These are phyloP conservation scores for Caprella mutica DNA, from an alignment of 2,888 invertebrate species.

Conservation along the genomic window DNA sequence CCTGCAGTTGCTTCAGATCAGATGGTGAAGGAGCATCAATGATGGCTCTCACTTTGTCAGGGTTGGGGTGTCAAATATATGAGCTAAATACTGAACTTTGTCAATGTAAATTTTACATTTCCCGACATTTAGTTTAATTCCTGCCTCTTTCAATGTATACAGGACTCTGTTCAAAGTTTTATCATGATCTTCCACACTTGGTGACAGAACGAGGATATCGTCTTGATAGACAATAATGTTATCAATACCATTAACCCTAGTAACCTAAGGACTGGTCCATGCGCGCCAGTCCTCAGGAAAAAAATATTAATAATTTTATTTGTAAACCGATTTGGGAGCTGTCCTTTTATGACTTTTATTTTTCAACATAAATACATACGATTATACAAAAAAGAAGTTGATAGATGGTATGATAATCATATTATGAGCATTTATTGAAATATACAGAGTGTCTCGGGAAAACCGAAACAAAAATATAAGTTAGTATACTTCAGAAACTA, in stretches of 20 bases:
- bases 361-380: too few relatives aligned
- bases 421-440: too few relatives aligned
- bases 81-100: neutral
- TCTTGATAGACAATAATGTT: neutral
- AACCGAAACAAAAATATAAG: too few relatives aligned
- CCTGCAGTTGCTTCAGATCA: neutral
- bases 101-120: neutral
- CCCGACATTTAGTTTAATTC: neutral
- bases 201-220: neutral
- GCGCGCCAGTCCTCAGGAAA: too few relatives aligned
- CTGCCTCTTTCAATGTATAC: neutral
- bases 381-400: too few relatives aligned
- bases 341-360: too few relatives aligned
- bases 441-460: too few relatives aligned
- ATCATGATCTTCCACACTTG: neutral
- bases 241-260: neutral
- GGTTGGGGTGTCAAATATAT: neutral
- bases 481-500: too few relatives aligned
- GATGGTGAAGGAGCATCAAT: neutral
- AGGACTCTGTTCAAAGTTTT: neutral
- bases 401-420: too few relatives aligned
- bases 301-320: too few relatives aligned
- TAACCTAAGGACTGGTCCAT: too few relatives aligned
- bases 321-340: too few relatives aligned
- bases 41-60: neutral